Evolutionary conservation across 2,113 vertebrate genomes (phyloP).

Genomic region (Planiliza haematocheilus): DNA sequence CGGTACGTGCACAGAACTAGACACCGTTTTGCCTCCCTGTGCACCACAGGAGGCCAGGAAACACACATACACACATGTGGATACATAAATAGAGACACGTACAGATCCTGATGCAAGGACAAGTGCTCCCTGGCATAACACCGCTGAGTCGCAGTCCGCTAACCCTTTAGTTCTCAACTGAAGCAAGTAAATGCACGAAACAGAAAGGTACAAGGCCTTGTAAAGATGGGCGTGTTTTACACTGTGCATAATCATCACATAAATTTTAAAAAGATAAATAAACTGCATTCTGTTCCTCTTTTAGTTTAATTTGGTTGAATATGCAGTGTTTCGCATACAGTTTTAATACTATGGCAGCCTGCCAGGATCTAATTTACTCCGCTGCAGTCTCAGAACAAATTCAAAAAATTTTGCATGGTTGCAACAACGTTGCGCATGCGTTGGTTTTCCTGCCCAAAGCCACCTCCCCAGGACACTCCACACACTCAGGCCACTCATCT

Average conservation of each 20-base stretch:
- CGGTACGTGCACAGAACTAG: conserved; percentile 63
- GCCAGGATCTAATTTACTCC: no score
- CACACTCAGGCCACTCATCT: no score
- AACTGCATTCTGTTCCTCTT: not conserved
- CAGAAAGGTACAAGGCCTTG: not conserved
- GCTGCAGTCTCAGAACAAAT: no score
- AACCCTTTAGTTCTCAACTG: conserved; percentile 13
- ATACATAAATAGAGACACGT: conserved; percentile 28
- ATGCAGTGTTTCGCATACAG: no score
- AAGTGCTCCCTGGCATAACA: conserved; percentile 9
- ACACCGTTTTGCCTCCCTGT: conserved; percentile 53
- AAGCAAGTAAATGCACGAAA: conserved; percentile 4
- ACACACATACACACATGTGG: not conserved
- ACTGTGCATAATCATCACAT: not conserved
- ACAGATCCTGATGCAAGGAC: conserved; percentile 50
- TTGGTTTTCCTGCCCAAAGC: no score
- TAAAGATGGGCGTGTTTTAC: not conserved
- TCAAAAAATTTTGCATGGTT: no score
- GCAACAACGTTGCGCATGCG: no score
- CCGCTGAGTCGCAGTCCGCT: conserved; percentile 2
- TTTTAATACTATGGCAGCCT: no score
- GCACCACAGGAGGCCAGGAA: conserved; percentile 51
- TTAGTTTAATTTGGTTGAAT: conserved; percentile 19
- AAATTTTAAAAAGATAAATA: not conserved
- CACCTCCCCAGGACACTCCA: no score